Conservation (phyloP, 2,797 vertebrate species). For the Hapalemur alaotrensis region DNA sequence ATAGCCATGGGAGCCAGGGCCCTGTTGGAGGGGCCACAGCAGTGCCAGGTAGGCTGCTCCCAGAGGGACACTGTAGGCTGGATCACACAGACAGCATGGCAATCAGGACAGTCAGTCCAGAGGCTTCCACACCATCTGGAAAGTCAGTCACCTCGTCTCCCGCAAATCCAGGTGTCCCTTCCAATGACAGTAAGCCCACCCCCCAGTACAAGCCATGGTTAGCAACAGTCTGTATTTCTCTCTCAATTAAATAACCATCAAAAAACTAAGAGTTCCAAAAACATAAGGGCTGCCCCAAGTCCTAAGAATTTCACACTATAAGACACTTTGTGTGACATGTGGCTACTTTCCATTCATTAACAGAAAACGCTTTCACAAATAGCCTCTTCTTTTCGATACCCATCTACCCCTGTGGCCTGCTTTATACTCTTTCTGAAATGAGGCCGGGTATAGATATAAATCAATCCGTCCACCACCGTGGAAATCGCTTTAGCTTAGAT, state of each 20-base stretch:
- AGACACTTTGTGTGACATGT: neutral
- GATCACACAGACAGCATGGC: neutral
- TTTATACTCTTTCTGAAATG: neutral
- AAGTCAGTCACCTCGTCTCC: neutral
- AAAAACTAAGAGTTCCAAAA: neutral
- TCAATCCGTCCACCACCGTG: accelerated
- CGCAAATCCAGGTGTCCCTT: no score
- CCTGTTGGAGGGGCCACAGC: no score
- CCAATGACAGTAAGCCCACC: neutral
- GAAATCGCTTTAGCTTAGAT: neutral
- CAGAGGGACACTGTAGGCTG: neutral
- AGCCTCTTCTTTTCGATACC: neutral
- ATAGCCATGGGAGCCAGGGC: neutral
- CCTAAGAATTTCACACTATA: neutral
- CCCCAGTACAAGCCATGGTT: accelerated
- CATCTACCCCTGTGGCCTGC: neutral
- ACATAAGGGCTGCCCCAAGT: neutral
- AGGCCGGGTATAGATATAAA: neutral
- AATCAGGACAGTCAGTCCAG: neutral
- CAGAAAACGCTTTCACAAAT: neutral
- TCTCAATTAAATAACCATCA: neutral
- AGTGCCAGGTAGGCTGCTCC: neutral
- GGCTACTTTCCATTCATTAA: neutral
- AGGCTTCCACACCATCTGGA: accelerated
- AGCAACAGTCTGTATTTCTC: neutral